Evolutionary conservation across 1,140 invertebrate species (phyloP), one percentile per base, ranked within the genome.

Genomic region (Armadillidium nasatum): DNA sequence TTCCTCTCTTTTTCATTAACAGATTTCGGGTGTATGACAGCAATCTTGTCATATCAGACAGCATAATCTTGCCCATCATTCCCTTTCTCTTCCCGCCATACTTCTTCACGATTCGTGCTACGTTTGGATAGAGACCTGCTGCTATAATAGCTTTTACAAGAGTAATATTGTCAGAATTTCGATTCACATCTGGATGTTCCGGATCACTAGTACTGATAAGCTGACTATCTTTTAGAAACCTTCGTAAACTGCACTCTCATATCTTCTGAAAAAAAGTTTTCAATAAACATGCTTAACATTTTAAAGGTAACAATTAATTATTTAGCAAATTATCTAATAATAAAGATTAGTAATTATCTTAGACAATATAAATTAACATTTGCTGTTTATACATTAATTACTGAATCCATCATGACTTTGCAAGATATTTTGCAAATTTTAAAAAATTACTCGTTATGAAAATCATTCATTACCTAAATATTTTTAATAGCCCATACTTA

Each of bases 91-190:
- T 43, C 7, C n/a, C 23, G 4, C 45, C 44, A 7, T 72, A 67
- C 11, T 72, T 73, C 7, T 76, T 78, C 19, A 46, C n/a, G 10
- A 78, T 76, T 77, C 73, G 73, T 0, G 90, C 93, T 74, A 97
- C 88, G 84, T 97, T 97, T 6, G 95, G 95, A 86, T 94, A 97
- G 0, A 97, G 87, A 33, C 93, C 92, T 15, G 93, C 91, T 81
- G 92, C 93, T 44, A 96, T 87, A 45, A 97, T 89, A 0, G 94
- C 93, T 84, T 93, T 92, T 11, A 97, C 85, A 15, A 97, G 83
- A 0, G 88, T 88, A 21, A 89, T 81, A 83, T 96, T 95, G 21
- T 88, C 82, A 0, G 92, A 92, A 85, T 96, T 93, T 15, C 84
- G 83, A 83, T 97, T 97, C 70, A 81, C 76, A 66, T 68, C 73